Conservation (phyloP, 92 coral and sea anemone species). For the Palythoa heliodiscus region DNA sequence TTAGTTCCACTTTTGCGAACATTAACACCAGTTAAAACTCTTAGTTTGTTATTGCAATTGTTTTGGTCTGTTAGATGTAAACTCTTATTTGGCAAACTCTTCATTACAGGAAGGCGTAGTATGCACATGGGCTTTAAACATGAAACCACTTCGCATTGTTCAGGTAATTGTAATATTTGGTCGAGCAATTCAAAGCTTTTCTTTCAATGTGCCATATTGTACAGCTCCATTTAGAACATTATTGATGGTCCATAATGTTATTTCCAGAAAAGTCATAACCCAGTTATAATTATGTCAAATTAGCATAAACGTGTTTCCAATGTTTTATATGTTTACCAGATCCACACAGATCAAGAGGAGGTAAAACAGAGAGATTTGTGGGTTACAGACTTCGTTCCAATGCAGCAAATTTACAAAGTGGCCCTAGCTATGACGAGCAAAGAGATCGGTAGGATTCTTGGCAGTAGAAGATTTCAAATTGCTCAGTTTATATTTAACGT, state of each 20-base stretch:
- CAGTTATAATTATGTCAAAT: background rate
- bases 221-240: too few species aligned
- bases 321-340: conserved; percentile 46
- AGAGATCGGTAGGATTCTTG: conserved; percentile 78
- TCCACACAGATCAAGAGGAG: conserved; percentile 95
- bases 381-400: conserved; percentile 97
- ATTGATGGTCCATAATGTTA: too few species aligned
- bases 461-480: background rate
- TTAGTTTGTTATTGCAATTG: background rate
- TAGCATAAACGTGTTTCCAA: background rate
- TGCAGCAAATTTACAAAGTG: conserved; percentile 95
- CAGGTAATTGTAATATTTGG: conserved; percentile 52
- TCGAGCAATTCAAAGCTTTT: background rate
- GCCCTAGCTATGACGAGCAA: conserved; percentile 93
- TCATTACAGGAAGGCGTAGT: conserved; percentile 85
- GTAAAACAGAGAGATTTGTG: conserved; percentile 96
- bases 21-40: background rate
- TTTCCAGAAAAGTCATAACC: background rate
- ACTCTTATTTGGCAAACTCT: background rate
- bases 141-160: conserved; percentile 87
- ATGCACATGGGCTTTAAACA: conserved; percentile 79
- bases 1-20: too few species aligned
- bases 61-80: background rate
- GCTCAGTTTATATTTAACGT: too few species aligned
- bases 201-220: background rate